A percentile compares a stretch with the other conserved stretches of the same genome.
phyloP scores from a whole-genome alignment of 2,113 vertebrate genomes.

The Gallinago paraguaiae region DNA sequence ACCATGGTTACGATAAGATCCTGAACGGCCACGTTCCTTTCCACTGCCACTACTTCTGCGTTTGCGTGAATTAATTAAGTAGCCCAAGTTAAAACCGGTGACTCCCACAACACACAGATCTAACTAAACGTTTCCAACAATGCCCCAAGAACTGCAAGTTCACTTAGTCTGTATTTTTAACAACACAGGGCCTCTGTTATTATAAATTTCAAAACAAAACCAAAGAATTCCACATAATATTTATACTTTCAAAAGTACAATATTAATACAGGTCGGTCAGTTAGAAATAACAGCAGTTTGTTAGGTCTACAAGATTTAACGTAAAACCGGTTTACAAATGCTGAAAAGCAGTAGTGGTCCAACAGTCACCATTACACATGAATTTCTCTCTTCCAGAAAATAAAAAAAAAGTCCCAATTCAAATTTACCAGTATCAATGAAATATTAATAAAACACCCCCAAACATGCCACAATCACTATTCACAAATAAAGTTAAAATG shows the following conservation, averaged over 20 bases:
- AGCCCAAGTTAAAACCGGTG: background rate
- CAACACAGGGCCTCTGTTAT: constrained; percentile 73
- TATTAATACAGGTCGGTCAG: constrained; percentile 92
- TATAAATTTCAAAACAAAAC: constrained; percentile 80
- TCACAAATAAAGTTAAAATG: constrained; percentile 94
- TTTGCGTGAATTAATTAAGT: rapidly evolving
- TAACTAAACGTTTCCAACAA: background rate
- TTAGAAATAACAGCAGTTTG: constrained; percentile 87
- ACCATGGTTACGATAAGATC: rapidly evolving
- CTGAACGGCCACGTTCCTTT: rapidly evolving
- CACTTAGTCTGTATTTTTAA: constrained; percentile 65
- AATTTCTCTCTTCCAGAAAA: constrained; percentile 78
- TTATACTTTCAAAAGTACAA: constrained; percentile 90
- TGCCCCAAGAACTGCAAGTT: constrained; percentile 57
- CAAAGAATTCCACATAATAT: constrained; percentile 84
- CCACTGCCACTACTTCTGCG: background rate
- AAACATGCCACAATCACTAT: constrained; percentile 93
- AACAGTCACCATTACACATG: constrained; percentile 80
- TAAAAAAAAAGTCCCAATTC: constrained; percentile 67
- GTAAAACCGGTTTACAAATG: constrained; percentile 84
- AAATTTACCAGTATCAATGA: constrained; percentile 79
- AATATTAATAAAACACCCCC: constrained; percentile 85
- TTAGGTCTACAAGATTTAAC: constrained; percentile 82
- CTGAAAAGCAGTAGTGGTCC: constrained; percentile 86
- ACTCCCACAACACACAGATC: background rate